Evolutionary conservation across 2,888 invertebrate genomes (phyloP).

Genomic region (Sinhomidia bicolor): DNA sequence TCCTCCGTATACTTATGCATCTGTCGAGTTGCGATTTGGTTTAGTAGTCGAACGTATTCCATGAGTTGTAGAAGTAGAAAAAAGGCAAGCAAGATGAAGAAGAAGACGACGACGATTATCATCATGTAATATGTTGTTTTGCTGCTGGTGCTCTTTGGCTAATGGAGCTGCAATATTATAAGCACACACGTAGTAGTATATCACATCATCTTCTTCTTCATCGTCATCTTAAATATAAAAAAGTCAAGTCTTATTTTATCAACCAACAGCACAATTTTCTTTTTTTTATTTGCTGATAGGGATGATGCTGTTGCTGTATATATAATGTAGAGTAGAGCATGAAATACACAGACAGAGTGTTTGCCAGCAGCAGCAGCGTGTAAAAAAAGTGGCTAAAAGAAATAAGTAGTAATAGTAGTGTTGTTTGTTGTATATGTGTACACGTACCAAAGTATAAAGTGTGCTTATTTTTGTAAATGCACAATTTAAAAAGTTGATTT

Average conservation of each 20-base stretch:
- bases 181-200: not conserved
- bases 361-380: not conserved
- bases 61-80: conserved; percentile 22
- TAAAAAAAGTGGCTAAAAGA: not conserved
- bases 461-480: conserved; percentile 47
- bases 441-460: too few species aligned
- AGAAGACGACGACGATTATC: too few species aligned
- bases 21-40: conserved; percentile 64
- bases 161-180: conserved; percentile 54
- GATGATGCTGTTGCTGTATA: not conserved
- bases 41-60: conserved; percentile 64
- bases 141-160: conserved; percentile 33
- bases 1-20: conserved; percentile 42
- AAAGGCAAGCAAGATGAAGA: not conserved
- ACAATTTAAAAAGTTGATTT: conserved; percentile 45
- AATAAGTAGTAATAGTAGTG: conserved; percentile 17
- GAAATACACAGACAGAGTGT: not conserved
- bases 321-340: not conserved
- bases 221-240: conserved; percentile 22
- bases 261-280: conserved; percentile 7
- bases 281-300: conserved; percentile 4
- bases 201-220: conserved; percentile 50
- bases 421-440: too few species aligned
- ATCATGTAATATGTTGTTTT: too few species aligned
- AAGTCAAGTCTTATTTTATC: conserved; percentile 19